These are phyloP conservation scores for Bombycilla garrulus DNA, from an alignment of 2,113 vertebrate species.

Conservation along the genomic window DNA sequence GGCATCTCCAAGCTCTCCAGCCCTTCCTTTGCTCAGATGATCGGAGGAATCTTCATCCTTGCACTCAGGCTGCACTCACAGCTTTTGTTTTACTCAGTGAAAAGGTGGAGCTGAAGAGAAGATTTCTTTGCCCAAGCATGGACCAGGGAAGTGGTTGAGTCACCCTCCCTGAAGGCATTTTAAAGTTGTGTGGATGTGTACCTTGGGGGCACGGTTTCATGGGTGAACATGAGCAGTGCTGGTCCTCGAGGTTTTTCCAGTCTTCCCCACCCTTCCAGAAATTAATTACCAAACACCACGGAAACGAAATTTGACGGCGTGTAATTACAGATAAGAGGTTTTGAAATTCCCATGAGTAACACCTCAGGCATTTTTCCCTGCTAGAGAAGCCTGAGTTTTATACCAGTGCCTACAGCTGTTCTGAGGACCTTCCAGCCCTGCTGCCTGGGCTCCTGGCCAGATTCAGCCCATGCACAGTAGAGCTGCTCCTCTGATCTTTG, in stretches of 20 bases:
- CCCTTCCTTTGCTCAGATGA: neutral
- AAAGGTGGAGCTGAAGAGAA: neutral
- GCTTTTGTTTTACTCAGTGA: neutral
- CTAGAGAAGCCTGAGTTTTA: conserved; percentile 47
- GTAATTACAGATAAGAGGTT: conserved; percentile 61
- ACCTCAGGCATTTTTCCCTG: neutral
- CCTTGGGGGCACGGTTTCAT: neutral
- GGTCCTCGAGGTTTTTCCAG: neutral
- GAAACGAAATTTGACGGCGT: conserved; percentile 6
- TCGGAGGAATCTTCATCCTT: neutral
- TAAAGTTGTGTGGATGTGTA: neutral
- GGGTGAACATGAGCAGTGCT: neutral
- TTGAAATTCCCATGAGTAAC: conserved; percentile 23
- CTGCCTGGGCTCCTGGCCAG: neutral
- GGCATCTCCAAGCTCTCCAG: neutral
- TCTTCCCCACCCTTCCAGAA: conserved; percentile 32
- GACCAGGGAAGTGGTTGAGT: neutral
- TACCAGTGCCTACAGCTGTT: neutral
- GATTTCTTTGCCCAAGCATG: neutral
- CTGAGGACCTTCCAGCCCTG: neutral
- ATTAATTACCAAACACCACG: conserved; percentile 13
- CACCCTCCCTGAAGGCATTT: neutral
- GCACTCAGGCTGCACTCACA: neutral
- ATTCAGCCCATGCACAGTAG: neutral
- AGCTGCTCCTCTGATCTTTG: neutral